A percentile compares a stretch with the other conserved stretches of the same genome.
Evolutionary conservation across 2,113 vertebrate genomes (phyloP).

Genomic region (Cinclus cinclus): DNA sequence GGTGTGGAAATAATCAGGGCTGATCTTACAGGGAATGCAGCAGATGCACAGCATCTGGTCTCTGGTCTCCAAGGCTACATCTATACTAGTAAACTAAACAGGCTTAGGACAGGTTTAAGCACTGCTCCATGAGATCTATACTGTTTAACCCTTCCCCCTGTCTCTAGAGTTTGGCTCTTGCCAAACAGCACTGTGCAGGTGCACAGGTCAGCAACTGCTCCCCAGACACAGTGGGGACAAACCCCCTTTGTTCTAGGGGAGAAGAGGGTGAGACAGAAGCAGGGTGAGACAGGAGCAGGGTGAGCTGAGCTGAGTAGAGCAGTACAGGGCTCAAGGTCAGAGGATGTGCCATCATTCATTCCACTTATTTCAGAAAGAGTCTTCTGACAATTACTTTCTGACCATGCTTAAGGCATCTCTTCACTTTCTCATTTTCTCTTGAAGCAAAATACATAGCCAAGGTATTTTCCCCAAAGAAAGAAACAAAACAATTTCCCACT

Average conservation of each 20-base stretch:
- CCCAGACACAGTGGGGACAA: background rate
- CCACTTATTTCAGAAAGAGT: background rate
- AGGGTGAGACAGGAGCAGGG: background rate
- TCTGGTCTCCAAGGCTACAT: slow-evolving; percentile 69
- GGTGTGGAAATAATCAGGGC: slow-evolving; percentile 61
- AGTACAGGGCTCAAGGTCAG: background rate
- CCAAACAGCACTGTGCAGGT: background rate
- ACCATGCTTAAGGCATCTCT: background rate
- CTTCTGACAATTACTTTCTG: background rate
- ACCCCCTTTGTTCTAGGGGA: background rate
- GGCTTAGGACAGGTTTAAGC: slow-evolving; percentile 64
- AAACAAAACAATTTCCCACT: background rate
- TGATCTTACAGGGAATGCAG: slow-evolving; percentile 59
- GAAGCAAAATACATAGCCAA: background rate
- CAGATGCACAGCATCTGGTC: slow-evolving; percentile 68
- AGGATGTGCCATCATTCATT: background rate
- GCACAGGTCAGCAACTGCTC: background rate
- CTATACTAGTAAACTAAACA: slow-evolving; percentile 69
- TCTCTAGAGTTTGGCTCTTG: background rate
- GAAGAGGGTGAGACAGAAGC: background rate
- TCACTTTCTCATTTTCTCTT: background rate
- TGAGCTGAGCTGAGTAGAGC: background rate
- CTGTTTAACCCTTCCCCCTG: slow-evolving; percentile 35
- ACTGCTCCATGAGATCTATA: slow-evolving; percentile 1
- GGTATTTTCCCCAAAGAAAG: background rate